Conservation (phyloP, 2,888 invertebrate genomes). For the Coelinius sp. region DNA sequence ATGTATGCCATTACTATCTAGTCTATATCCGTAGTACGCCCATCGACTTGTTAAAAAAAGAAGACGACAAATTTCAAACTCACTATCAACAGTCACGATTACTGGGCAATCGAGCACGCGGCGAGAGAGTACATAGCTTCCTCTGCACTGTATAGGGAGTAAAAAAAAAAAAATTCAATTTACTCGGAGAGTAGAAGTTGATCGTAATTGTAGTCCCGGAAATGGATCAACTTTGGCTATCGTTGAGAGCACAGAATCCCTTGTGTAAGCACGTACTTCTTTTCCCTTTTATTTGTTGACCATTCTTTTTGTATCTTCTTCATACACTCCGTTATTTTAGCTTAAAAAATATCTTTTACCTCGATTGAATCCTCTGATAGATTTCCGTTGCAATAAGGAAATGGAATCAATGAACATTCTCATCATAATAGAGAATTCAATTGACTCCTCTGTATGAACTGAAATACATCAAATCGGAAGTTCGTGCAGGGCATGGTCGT, state of each 20-base stretch:
- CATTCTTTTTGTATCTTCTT: background rate
- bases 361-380: too few species aligned
- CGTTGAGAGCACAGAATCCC: background rate
- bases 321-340: background rate
- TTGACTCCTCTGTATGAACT: too few species aligned
- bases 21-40: too few species aligned
- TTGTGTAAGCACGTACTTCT: background rate
- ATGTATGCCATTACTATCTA: too few species aligned
- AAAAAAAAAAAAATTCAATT: constrained; percentile 31
- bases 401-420: too few species aligned
- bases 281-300: background rate
- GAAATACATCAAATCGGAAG: too few species aligned
- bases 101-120: background rate
- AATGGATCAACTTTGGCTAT: constrained; percentile 32
- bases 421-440: too few species aligned
- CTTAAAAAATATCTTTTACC: too few species aligned
- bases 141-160: background rate
- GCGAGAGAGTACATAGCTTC: background rate
- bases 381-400: too few species aligned
- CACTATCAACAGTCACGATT: background rate
- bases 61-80: too few species aligned
- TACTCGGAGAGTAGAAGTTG: constrained; percentile 24
- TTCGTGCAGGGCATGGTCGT: too few species aligned
- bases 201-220: constrained; percentile 30
- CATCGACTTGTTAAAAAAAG: background rate